Evolutionary conservation across 2,888 invertebrate genomes (phyloP).

Genomic region (Deilephila porcellus): DNA sequence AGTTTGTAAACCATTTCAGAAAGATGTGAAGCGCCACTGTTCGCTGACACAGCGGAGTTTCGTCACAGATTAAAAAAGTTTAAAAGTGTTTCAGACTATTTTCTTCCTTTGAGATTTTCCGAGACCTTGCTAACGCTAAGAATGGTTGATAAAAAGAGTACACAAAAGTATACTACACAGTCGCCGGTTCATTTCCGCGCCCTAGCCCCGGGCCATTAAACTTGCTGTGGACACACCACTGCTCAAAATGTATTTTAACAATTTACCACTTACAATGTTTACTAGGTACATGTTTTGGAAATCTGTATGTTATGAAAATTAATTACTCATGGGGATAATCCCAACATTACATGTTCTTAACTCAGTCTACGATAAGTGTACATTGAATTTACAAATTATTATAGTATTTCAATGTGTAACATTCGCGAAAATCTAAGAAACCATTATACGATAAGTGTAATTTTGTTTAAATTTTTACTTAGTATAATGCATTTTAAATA

Average conservation of each 20-base stretch:
- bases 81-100: conserved; percentile 54
- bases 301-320: too few species aligned
- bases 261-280: conserved; percentile 28
- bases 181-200: conserved; percentile 39
- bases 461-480: too few species aligned
- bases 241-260: conserved; percentile 38
- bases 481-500: too few species aligned
- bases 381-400: too few species aligned
- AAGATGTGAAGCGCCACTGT: conserved; percentile 51
- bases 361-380: too few species aligned
- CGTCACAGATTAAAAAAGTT: conserved; percentile 65
- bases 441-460: too few species aligned
- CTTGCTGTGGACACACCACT: conserved; percentile 34
- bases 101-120: conserved; percentile 42
- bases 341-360: too few species aligned
- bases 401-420: too few species aligned
- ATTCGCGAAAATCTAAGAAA: too few species aligned
- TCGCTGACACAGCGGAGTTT: conserved; percentile 53
- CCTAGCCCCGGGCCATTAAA: conserved; percentile 38
- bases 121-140: conserved; percentile 35
- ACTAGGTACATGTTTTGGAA: conserved; percentile 30
- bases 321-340: too few species aligned
- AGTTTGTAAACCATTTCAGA: conserved; percentile 54
- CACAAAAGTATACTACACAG: conserved; percentile 26
- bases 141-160: conserved; percentile 36